Conservation (phyloP, 2,113 vertebrate species). For the Ursus arctos region DNA sequence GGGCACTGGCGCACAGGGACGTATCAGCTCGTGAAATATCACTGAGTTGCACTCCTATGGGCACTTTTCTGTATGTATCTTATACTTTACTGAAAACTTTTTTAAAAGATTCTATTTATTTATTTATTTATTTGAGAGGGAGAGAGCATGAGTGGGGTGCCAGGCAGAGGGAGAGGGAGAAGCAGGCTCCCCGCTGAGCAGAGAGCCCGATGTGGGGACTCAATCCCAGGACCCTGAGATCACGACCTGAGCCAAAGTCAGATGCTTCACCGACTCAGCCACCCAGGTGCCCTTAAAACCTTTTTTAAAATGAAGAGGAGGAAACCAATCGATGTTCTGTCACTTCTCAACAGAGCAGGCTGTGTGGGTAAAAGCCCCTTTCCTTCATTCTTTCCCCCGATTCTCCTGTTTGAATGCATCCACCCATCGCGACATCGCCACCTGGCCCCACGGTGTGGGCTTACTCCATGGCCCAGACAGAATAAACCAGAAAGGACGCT, state of each 20-base stretch:
- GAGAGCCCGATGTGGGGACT: background rate
- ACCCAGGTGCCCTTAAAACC: background rate
- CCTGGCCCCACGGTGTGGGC: fast-evolving
- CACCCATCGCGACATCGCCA: background rate
- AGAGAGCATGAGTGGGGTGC: background rate
- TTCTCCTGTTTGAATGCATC: background rate
- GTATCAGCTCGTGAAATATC: background rate
- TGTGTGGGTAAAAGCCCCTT: background rate
- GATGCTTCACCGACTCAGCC: background rate
- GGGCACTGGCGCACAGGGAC: fast-evolving
- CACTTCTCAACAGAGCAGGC: background rate
- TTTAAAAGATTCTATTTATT: background rate
- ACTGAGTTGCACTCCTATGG: fast-evolving
- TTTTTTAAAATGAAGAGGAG: background rate
- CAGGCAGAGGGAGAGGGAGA: background rate
- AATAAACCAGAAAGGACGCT: no score
- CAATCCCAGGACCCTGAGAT: background rate
- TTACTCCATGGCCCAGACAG: no score
- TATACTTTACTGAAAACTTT: background rate
- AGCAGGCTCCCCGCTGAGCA: background rate
- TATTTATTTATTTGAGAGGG: background rate
- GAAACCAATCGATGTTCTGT: background rate
- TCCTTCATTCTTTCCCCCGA: fast-evolving
- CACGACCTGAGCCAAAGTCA: background rate
- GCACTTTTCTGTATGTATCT: background rate